These are phyloP conservation scores for Phortica magna DNA, from an alignment of 2,888 invertebrate species.

Conservation along the genomic window DNA sequence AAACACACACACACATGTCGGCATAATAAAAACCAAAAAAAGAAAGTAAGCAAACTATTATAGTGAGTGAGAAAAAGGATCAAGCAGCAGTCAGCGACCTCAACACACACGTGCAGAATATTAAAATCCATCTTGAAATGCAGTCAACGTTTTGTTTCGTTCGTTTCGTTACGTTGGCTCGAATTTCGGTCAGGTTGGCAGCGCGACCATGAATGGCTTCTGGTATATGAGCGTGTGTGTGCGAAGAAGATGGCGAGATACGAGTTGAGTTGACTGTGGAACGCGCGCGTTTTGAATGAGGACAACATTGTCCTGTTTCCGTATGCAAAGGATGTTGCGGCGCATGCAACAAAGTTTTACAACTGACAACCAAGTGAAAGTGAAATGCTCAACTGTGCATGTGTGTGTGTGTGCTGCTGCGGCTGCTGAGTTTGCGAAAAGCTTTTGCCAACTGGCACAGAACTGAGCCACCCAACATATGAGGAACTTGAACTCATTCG, in stretches of 20 bases:
- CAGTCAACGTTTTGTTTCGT: constrained; percentile 66
- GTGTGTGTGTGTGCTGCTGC: not conserved
- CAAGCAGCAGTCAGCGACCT: constrained; percentile 66
- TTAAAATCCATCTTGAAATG: constrained; percentile 74
- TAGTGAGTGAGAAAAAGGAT: constrained; percentile 20
- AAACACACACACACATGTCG: constrained; percentile 1
- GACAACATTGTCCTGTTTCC: constrained; percentile 67
- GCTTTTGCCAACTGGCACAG: constrained; percentile 16
- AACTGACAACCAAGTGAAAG: constrained; percentile 70
- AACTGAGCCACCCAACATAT: constrained; percentile 7
- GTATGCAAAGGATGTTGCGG: constrained; percentile 75
- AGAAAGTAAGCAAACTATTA: constrained; percentile 24
- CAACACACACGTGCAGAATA: constrained; percentile 73
- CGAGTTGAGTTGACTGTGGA: not conserved
- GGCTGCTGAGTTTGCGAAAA: constrained; percentile 14
- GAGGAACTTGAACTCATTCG: constrained; percentile 30
- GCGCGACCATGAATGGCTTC: constrained; percentile 39
- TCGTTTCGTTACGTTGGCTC: constrained; percentile 37
- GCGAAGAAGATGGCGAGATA: constrained; percentile 45
- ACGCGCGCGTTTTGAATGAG: constrained; percentile 61
- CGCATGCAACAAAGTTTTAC: constrained; percentile 68
- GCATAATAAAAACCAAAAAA: constrained; percentile 32
- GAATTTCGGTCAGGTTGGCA: constrained; percentile 70
- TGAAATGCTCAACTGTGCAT: constrained; percentile 57
- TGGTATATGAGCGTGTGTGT: constrained; percentile 6